Evolutionary conservation across 2,113 vertebrate genomes (phyloP).

Genomic region (Isurus oxyrinchus): DNA sequence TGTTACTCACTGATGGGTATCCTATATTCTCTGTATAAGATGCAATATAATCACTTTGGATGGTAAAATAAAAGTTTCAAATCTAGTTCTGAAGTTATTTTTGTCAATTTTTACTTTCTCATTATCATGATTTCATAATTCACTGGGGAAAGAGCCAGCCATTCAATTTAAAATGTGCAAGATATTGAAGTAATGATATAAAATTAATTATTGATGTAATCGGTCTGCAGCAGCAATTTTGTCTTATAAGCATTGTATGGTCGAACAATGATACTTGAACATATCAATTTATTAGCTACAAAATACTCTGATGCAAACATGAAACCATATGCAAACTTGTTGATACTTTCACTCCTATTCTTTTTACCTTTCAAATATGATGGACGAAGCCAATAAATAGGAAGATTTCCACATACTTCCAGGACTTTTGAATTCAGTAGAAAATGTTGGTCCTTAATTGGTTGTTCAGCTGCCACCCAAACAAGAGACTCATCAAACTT

Average conservation of each 20-base stretch:
- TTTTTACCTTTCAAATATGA: constrained; percentile 57
- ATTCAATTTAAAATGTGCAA: constrained; percentile 17
- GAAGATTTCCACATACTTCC: constrained; percentile 63
- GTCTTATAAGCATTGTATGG: neutral
- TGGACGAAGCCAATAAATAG: constrained; percentile 68
- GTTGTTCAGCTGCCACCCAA: constrained; percentile 65
- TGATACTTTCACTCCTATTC: neutral
- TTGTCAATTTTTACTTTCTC: constrained; percentile 30
- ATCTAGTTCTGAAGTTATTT: neutral
- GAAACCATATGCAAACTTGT: neutral
- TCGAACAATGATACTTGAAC: neutral
- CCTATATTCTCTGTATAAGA: neutral
- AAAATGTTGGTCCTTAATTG: constrained; percentile 68
- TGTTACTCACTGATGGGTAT: neutral
- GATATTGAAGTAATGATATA: constrained; percentile 29
- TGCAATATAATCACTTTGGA: neutral
- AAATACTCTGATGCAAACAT: neutral
- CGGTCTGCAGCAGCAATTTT: neutral
- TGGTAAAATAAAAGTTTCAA: neutral
- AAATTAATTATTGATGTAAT: constrained; percentile 26
- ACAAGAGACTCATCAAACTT: constrained; percentile 65
- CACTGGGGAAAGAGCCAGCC: constrained; percentile 11
- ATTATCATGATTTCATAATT: constrained; percentile 27
- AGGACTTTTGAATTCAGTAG: constrained; percentile 64
- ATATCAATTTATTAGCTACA: constrained; percentile 10